Evolutionary conservation across 2,888 invertebrate species (phyloP), one percentile per base, ranked within the genome.

Genomic region (Spisula subtruncata): DNA sequence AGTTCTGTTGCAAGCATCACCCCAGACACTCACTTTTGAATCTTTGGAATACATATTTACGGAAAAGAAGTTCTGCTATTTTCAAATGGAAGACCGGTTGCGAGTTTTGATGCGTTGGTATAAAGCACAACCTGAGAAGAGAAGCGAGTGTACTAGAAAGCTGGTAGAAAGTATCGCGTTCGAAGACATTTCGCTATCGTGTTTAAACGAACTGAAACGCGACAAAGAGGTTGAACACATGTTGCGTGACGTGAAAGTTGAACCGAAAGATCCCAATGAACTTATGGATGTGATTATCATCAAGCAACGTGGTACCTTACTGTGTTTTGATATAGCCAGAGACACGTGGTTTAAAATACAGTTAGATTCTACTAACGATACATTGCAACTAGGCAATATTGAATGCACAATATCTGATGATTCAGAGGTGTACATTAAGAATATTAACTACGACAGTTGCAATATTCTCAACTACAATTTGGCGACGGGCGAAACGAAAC

Each of bases 41-140:
- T 88, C 88, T 4, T 32, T 90, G 2, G 32, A 81, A 18, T 41
- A 84, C 16, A 35, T 90, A 29, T 56, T 90, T 18, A 56, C 83
- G 1, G 88, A 90, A 25, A 35, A 60, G 16, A 48, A 18, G n/a
- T 60, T 90, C 60, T 51, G 83, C 0, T 86, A 84, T 51, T 81
- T 88, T 16, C 25, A 29, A 0, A 71, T 56, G 35, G 66, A 71
- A 18, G 86, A 84, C 4, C 83, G 83, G 48, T 66, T 88, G 8
- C 51, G 20, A 0, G 86, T 88, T 51, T 41, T 90, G 6, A 29
- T 79, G 25, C 79, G 75, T 16, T 90, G 90, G 90, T 41, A 29
- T 35, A 79, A 83, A n/a, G 12, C n/a, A 18, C 41, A 54, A 10
- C 80, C 83, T 29, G 12, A 35, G 18, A 16, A 48, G 0, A 75